A percentile compares a stretch with the other conserved stretches of the same genome.
These are phyloP conservation scores for Avahi laniger DNA, from an alignment of 2,797 vertebrate genomes.

Conservation along the genomic window DNA sequence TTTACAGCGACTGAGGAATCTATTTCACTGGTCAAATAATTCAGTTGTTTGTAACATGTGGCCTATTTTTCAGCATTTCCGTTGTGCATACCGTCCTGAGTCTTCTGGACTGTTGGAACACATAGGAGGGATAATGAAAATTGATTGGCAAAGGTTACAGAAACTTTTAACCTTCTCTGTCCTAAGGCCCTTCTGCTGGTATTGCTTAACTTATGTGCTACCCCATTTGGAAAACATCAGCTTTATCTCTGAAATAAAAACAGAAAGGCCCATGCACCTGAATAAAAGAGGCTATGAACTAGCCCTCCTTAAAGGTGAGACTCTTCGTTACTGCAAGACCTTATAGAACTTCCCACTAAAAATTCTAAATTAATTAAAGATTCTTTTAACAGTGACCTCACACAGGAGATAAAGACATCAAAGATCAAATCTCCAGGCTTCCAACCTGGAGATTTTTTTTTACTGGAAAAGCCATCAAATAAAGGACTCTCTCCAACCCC, in stretches of 20 bases:
- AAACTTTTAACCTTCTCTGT: background rate
- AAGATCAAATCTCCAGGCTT: background rate
- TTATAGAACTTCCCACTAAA: background rate
- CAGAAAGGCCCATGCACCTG: background rate
- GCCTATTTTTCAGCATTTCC: background rate
- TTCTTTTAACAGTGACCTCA: background rate
- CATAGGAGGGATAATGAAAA: background rate
- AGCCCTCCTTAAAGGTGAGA: background rate
- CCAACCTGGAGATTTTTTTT: background rate
- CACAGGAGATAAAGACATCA: background rate
- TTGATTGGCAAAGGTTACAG: background rate
- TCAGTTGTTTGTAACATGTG: background rate
- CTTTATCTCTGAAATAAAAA: background rate
- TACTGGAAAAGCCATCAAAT: background rate
- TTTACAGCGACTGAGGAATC: background rate
- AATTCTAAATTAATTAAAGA: background rate
- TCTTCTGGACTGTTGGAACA: background rate
- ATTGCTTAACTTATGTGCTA: accelerated
- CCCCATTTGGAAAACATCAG: background rate
- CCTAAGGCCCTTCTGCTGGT: background rate
- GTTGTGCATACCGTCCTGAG: background rate
- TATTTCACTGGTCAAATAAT: background rate
- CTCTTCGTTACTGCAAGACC: background rate
- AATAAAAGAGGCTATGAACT: background rate
- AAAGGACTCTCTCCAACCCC: background rate